Base-by-base conservation (phyloP, 2,797 vertebrate species). In the Coilia nasus region DNA sequence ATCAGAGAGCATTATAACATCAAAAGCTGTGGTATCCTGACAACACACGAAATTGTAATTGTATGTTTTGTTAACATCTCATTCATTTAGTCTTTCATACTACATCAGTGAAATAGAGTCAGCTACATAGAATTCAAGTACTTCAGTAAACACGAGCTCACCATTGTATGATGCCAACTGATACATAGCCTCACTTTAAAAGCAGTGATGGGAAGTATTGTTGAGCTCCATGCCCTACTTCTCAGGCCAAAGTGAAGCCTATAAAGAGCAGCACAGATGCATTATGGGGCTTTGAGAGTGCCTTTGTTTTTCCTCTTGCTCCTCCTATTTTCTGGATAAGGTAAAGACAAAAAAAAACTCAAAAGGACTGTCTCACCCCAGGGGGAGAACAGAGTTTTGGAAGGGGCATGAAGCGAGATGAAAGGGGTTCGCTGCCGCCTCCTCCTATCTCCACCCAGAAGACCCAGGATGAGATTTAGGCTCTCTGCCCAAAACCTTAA, bases 1-100 rank as follows among this genome's bases (percentile, higher is more conserved):
- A 78, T 78, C 31, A 78, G 31, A 41, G 71, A 44, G 71, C 64
- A 71, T 71, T 35, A 44, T 41, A 44, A 78, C 71, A 78, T 78
- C 71, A 78, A 78, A 78, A 82, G 44, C 85, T 47, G 35, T 0
- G 25, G 84, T 71, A 88, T 84, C 85, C 89, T 81, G 60, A 87
- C 82, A 89, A 82, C 60, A 88, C 71, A 89, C 87, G 35, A 35
- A 44, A 78, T 78, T 35, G 15, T 78, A 78, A 78, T 78, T 78
- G 71, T 31, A 41, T 41, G 31, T 78, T 78, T 78, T 78, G 35
- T 41, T 44, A 78, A 78, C 71, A 78, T 78, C 31, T 44, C 71
- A 78, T 21, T 78, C 31, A 41, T 41, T 75, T 35, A 41, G 19
- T 78, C 71, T 41, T 41, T 21, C 17, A 71, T 78, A 78, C 15